A percentile compares a stretch with the other conserved stretches of the same genome.
Conservation (phyloP, 2,797 vertebrate species). For the Acanthiza pusilla region DNA sequence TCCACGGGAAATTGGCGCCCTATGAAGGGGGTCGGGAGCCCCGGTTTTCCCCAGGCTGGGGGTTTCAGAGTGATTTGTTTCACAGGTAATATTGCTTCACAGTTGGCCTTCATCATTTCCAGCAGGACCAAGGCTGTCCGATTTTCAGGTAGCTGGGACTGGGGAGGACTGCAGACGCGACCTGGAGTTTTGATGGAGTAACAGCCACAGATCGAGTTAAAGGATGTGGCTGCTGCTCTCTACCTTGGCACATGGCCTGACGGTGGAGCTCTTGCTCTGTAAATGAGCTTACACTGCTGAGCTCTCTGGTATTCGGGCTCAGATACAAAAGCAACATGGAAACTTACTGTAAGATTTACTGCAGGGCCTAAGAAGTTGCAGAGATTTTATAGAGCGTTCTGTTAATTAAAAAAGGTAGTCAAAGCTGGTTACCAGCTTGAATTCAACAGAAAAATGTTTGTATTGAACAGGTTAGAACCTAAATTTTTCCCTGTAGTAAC, state of each 20-base stretch:
- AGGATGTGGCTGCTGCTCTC: neutral
- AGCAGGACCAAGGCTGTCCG: neutral
- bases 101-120: neutral
- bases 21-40: fast-evolving
- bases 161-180: fast-evolving
- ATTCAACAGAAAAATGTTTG: neutral
- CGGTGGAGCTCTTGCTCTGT: neutral
- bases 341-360: neutral
- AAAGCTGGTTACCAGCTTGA: neutral
- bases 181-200: neutral
- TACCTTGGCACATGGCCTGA: neutral
- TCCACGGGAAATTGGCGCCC: neutral
- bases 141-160: too few species aligned
- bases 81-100: fast-evolving
- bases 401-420: neutral
- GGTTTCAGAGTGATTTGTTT: neutral
- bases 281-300: fast-evolving
- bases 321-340: neutral
- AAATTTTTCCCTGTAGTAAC: neutral
- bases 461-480: neutral
- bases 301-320: neutral
- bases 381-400: neutral
- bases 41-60: fast-evolving
- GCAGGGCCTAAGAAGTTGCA: neutral
- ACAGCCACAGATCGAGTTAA: fast-evolving